phyloP scores from a whole-genome alignment of 2,888 invertebrate genomes.

The Luffia ferchaultella region DNA sequence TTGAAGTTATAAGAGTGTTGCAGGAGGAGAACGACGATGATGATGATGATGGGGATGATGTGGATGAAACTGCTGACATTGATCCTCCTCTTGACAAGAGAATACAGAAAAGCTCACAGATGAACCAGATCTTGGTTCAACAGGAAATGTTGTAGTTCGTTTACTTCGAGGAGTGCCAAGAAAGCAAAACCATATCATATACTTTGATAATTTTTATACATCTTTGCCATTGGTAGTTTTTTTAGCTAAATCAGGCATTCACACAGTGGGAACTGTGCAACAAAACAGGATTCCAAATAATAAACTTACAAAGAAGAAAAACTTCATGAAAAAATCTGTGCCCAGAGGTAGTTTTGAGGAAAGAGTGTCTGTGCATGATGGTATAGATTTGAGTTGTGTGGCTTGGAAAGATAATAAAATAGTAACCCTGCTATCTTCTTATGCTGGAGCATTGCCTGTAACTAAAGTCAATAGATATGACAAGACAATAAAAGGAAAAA shows the following conservation, averaged over 20 bases:
- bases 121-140: constrained; percentile 21
- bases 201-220: constrained; percentile 16
- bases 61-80: too few relatives aligned
- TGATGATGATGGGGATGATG: too few relatives aligned
- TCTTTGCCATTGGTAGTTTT: constrained; percentile 13
- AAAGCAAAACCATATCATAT: constrained; percentile 13
- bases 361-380: constrained; percentile 13
- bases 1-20: too few relatives aligned
- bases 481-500: constrained; percentile 22
- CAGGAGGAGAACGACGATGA: too few relatives aligned
- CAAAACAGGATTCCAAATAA: constrained; percentile 13
- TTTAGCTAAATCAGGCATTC: constrained; percentile 13
- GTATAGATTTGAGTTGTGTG: constrained; percentile 25
- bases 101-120: constrained; percentile 20
- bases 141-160: constrained; percentile 18
- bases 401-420: constrained; percentile 27
- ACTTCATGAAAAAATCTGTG: constrained; percentile 12
- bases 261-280: constrained; percentile 13
- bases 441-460: constrained; percentile 23
- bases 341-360: constrained; percentile 12
- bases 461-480: constrained; percentile 24
- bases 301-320: constrained; percentile 14
- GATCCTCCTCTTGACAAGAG: too few relatives aligned
- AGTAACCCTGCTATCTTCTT: constrained; percentile 23
- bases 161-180: constrained; percentile 17